Evolutionary conservation across 2,888 invertebrate species (phyloP).

Genomic region (Trichopoda pennipes): DNA sequence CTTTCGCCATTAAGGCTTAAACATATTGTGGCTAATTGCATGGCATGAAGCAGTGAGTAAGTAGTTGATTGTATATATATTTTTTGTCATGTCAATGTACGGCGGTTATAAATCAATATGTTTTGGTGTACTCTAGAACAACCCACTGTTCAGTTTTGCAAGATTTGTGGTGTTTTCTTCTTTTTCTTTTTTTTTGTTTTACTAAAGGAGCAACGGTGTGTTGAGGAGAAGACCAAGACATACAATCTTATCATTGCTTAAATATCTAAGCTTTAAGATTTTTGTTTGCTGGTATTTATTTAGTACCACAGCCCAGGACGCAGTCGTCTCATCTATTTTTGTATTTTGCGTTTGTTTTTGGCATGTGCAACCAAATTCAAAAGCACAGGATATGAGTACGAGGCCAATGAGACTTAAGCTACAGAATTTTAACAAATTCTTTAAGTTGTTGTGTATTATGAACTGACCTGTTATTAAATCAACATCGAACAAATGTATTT

Average conservation of each 20-base stretch:
- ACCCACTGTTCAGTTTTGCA: constrained; percentile 49
- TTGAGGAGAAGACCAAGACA: constrained; percentile 3
- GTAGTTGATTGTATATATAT: constrained; percentile 46
- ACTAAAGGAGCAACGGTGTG: background rate
- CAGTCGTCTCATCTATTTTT: constrained; percentile 61
- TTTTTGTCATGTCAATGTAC: constrained; percentile 70
- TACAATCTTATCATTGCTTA: constrained; percentile 65
- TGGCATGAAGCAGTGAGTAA: constrained; percentile 40
- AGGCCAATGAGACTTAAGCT: constrained; percentile 12
- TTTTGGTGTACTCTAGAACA: constrained; percentile 49
- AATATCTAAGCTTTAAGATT: constrained; percentile 64
- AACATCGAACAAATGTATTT: constrained; percentile 67
- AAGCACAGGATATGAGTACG: background rate
- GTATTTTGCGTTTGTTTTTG: constrained; percentile 25
- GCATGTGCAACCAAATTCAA: constrained; percentile 42
- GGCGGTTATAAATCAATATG: constrained; percentile 69
- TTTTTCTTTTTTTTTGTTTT: constrained; percentile 12
- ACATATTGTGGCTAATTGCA: constrained; percentile 44
- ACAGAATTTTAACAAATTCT: constrained; percentile 37
- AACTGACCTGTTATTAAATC: constrained; percentile 70
- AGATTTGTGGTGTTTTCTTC: constrained; percentile 41
- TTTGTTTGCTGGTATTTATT: constrained; percentile 33
- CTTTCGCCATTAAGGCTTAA: background rate
- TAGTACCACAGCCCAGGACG: constrained; percentile 35
- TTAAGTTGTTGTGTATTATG: constrained; percentile 22